Evolutionary conservation across 2,888 invertebrate species (phyloP), one percentile per base, ranked within the genome.

Genomic region (Abrostola triplasia): DNA sequence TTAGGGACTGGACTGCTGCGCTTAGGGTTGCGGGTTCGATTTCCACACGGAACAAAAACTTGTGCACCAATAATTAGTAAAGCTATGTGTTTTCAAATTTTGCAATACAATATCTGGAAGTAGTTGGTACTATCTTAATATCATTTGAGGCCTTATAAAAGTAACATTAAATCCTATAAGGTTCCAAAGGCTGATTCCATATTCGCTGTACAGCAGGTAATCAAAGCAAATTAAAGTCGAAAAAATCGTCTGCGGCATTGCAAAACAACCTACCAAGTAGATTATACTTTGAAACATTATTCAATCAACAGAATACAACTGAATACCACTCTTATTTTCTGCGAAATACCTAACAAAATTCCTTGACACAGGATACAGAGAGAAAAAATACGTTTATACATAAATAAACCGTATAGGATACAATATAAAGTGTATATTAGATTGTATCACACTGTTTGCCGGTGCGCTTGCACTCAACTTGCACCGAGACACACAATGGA

Each of bases 401-500:
- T 61, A 70, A 73, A 62, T 41, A 40, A 24, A 51, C 61, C 57
- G 5, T 77, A 68, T 51, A 10, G 0, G 8, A 1, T 10, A 6
- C 0, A 0, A 0, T 0, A 6, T 66, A 75, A 50, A 12, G 55
- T 54, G 11, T 50, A 13, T 44, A 58, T 73, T 67, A 10, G 10
- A 13, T 55, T 69, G 59, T 47, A 64, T 49, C 50, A 47, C 36
- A 56, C 37, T 59, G 36, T 54, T 10, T 51, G 37, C 72, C 55
- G 70, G 87, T 91, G 70, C 88, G 82, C 77, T 54, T 90, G 84
- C 85, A 91, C 92, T 74, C 5, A 87, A 57, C 79, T 84, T 88
- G 92, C 85, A 91, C 91, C 60, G 66, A 56, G 52, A 56, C 42
- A 44, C 36, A 62, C 53, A 42, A 42, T 57, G 50, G 76, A 51